These are phyloP conservation scores for Paradoxurus hermaphroditus DNA, from an alignment of 2,113 vertebrate genomes.

Conservation along the genomic window DNA sequence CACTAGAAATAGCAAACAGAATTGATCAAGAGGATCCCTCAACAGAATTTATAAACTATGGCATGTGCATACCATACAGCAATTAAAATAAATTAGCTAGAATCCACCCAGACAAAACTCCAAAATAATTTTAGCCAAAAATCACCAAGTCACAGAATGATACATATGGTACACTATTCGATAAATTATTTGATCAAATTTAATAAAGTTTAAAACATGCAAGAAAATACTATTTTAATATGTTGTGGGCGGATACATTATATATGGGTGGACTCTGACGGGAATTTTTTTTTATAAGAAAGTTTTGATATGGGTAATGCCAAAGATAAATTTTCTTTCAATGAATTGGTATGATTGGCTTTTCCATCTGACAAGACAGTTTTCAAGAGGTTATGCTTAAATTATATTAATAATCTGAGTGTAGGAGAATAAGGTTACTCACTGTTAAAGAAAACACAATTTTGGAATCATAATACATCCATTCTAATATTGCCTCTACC, in stretches of 20 bases:
- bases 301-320: not conserved
- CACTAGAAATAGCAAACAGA: not conserved
- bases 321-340: constrained; percentile 12
- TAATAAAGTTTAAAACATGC: not conserved
- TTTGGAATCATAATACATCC: not conserved
- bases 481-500: constrained; percentile 13
- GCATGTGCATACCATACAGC: not conserved
- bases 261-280: not conserved
- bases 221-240: not conserved
- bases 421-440: not conserved
- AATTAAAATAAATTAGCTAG: constrained; percentile 40
- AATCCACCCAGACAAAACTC: not conserved
- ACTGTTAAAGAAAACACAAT: constrained; percentile 27
- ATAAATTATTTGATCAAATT: not conserved
- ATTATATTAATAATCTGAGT: not conserved
- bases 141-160: not conserved
- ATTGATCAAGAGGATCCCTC: not conserved
- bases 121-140: not conserved
- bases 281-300: not conserved
- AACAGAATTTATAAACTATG: not conserved
- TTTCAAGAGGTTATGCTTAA: constrained; percentile 31
- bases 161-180: not conserved
- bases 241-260: too few relatives aligned
- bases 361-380: not conserved
- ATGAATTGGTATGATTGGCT: not conserved